phyloP scores from a whole-genome alignment of 2,797 vertebrate species.

The Discoglossus pictus region DNA sequence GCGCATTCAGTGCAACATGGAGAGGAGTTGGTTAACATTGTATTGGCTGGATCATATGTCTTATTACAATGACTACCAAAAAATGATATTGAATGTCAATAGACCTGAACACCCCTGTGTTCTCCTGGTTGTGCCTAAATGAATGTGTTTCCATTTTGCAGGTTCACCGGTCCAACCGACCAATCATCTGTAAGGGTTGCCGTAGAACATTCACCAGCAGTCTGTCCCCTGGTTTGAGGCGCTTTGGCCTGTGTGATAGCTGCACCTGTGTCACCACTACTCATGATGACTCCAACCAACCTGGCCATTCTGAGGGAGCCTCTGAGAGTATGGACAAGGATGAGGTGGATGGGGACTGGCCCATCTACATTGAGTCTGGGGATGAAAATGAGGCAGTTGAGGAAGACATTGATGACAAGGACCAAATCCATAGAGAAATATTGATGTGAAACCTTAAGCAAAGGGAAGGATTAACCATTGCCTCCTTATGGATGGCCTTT shows the following conservation, averaged over 20 bases:
- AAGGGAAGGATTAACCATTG: not conserved
- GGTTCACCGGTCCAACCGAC: constrained; percentile 93
- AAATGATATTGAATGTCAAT: too few relatives aligned
- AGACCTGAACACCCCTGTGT: too few relatives aligned
- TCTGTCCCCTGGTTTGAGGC: constrained; percentile 82
- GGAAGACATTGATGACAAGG: constrained; percentile 82
- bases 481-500: not conserved
- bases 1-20: too few relatives aligned
- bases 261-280: constrained; percentile 91
- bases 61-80: too few relatives aligned
- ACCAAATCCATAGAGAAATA: constrained; percentile 67
- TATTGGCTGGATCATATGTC: too few relatives aligned
- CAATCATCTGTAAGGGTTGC: constrained; percentile 93
- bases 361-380: constrained; percentile 90
- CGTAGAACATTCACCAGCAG: constrained; percentile 86
- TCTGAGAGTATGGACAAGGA: constrained; percentile 78
- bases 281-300: constrained; percentile 77
- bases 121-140: too few relatives aligned
- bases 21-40: too few relatives aligned
- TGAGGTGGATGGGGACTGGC: constrained; percentile 82
- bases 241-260: constrained; percentile 90
- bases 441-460: constrained; percentile 65
- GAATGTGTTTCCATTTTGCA: too few relatives aligned
- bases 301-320: constrained; percentile 71
- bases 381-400: constrained; percentile 83